These are phyloP conservation scores for Pseudopleuronectes americanus DNA, from an alignment of 2,797 vertebrate species.

Conservation along the genomic window DNA sequence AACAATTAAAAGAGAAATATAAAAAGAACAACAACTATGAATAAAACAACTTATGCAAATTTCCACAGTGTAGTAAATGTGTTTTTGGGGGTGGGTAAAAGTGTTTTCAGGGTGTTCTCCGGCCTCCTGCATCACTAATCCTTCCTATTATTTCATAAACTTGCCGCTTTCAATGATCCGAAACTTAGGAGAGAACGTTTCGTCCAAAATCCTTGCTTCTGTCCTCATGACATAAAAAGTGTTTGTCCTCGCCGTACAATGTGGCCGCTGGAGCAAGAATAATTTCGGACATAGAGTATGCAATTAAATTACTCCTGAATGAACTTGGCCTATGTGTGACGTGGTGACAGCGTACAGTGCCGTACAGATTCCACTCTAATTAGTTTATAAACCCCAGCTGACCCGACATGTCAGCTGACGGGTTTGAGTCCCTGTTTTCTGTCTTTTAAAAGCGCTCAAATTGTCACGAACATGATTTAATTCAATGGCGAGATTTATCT, in stretches of 20 bases:
- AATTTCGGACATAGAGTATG: slow-evolving; percentile 75
- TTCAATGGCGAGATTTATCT: background rate
- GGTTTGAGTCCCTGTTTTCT: slow-evolving; percentile 20
- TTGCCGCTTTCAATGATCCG: slow-evolving; percentile 38
- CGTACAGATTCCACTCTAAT: slow-evolving; percentile 75
- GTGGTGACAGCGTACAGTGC: slow-evolving; percentile 47
- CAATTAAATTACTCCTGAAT: slow-evolving; percentile 79
- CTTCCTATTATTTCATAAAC: slow-evolving; percentile 28
- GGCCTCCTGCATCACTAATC: background rate
- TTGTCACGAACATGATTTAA: slow-evolving; percentile 1
- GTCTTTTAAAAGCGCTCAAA: slow-evolving; percentile 21
- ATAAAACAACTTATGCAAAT: slow-evolving; percentile 90
- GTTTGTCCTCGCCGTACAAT: slow-evolving; percentile 67
- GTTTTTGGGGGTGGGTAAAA: slow-evolving; percentile 59
- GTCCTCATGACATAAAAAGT: slow-evolving; percentile 54
- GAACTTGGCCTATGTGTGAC: slow-evolving; percentile 68
- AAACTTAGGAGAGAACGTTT: slow-evolving; percentile 27
- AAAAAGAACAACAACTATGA: slow-evolving; percentile 85
- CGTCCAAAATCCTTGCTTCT: slow-evolving; percentile 39
- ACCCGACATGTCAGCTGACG: slow-evolving; percentile 39
- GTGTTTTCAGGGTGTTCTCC: slow-evolving; percentile 35
- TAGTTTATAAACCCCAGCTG: slow-evolving; percentile 64
- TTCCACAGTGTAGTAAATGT: slow-evolving; percentile 79
- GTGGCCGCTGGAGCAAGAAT: slow-evolving; percentile 64
- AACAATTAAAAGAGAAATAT: slow-evolving; percentile 71